phyloP scores from a whole-genome alignment of 2,888 invertebrate genomes.

The Cheilosia vernalis region DNA sequence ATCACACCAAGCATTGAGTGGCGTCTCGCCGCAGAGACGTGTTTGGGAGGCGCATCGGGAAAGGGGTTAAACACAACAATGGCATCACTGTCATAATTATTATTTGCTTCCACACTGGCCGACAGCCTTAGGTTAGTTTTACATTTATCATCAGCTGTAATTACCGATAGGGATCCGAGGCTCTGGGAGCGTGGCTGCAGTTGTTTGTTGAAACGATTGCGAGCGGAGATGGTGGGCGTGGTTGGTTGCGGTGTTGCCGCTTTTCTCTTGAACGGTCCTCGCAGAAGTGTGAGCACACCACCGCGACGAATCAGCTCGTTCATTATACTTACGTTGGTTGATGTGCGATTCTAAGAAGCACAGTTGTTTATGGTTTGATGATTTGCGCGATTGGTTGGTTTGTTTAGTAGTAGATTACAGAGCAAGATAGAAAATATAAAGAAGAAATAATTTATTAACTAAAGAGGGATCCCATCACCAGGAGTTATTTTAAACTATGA shows the following conservation, averaged over 20 bases:
- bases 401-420: conserved; percentile 47
- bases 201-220: conserved; percentile 78
- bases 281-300: conserved; percentile 82
- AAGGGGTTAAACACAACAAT: conserved; percentile 77
- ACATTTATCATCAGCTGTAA: conserved; percentile 79
- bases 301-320: conserved; percentile 82
- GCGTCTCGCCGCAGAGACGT: conserved; percentile 76
- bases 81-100: conserved; percentile 77
- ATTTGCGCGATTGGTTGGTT: conserved; percentile 30
- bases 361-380: conserved; percentile 37
- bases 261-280: conserved; percentile 82
- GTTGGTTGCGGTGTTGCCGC: conserved; percentile 81
- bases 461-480: conserved; percentile 60
- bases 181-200: conserved; percentile 82
- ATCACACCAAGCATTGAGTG: conserved; percentile 81
- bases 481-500: neutral
- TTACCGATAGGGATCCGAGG: conserved; percentile 83
- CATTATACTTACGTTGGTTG: conserved; percentile 81
- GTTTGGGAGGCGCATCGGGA: conserved; percentile 78
- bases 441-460: conserved; percentile 60
- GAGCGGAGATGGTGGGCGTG: conserved; percentile 79
- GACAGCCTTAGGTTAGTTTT: conserved; percentile 80
- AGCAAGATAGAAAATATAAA: conserved; percentile 54
- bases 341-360: conserved; percentile 75
- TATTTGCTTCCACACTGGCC: conserved; percentile 80